Percentiles rank a stretch among this genome's conserved stretches.
Evolutionary conservation across 2,113 vertebrate genomes (phyloP).

Genomic region (Sebastes fasciatus): DNA sequence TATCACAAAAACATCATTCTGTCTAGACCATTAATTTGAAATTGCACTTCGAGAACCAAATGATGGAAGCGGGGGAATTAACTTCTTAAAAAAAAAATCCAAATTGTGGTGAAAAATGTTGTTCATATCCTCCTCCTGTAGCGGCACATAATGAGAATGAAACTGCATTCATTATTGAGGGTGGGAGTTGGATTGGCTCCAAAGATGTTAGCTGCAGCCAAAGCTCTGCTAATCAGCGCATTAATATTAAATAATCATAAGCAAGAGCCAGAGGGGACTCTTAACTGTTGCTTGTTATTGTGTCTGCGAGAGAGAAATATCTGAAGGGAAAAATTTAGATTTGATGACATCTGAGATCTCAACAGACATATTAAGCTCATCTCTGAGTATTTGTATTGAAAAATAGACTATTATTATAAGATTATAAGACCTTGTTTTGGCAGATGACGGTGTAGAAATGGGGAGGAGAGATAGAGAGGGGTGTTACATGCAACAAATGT

Average conservation of each 20-base stretch:
- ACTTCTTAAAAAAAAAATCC: neutral
- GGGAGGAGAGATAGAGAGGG: neutral
- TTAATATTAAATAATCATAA: constrained; percentile 74
- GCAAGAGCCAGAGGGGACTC: constrained; percentile 56
- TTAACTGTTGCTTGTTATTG: constrained; percentile 45
- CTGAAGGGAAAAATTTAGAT: constrained; percentile 29
- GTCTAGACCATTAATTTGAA: neutral
- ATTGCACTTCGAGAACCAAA: neutral
- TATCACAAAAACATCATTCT: neutral
- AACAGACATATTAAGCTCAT: constrained; percentile 14
- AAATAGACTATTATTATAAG: neutral
- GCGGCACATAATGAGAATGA: constrained; percentile 54
- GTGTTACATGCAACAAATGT: neutral
- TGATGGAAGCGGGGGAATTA: constrained; percentile 14
- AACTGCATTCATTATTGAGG: constrained; percentile 62
- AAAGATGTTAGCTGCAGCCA: constrained; percentile 59
- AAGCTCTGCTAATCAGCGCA: constrained; percentile 62
- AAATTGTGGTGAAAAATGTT: constrained; percentile 47
- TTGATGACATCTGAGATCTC: constrained; percentile 14
- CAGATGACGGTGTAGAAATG: neutral
- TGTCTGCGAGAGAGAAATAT: constrained; percentile 51
- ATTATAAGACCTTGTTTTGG: neutral
- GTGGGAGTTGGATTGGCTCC: constrained; percentile 55
- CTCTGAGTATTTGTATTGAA: neutral
- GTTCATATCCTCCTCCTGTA: constrained; percentile 47